Evolutionary conservation across 1,140 invertebrate genomes (phyloP).

Genomic region (Drosophila ercepeae): DNA sequence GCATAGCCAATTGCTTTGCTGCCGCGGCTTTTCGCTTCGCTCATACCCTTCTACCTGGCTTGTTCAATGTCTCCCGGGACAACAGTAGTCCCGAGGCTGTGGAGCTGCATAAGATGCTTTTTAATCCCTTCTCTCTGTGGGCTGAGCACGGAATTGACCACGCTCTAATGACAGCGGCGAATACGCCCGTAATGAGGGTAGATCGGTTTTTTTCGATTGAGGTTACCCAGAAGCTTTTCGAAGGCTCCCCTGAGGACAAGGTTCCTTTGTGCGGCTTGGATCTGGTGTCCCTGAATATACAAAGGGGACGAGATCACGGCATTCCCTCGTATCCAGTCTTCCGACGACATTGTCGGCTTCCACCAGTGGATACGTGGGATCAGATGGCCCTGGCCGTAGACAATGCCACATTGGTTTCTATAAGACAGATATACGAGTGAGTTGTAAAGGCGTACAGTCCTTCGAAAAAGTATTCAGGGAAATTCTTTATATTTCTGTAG

Average conservation of each 20-base stretch:
- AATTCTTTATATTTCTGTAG: too few species aligned
- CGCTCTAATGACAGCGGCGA: constrained; percentile 87
- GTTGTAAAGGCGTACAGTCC: too few species aligned
- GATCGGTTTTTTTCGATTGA: constrained; percentile 89
- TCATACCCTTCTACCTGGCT: constrained; percentile 91
- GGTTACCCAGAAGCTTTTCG: constrained; percentile 88
- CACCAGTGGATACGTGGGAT: constrained; percentile 88
- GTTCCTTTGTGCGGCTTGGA: constrained; percentile 89
- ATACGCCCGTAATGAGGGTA: constrained; percentile 88
- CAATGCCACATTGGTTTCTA: constrained; percentile 86
- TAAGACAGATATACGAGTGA: constrained; percentile 88
- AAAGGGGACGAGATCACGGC: constrained; percentile 95
- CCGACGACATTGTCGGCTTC: constrained; percentile 90
- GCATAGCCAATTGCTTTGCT: constrained; percentile 95
- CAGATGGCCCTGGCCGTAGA: constrained; percentile 89
- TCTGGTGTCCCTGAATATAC: constrained; percentile 93
- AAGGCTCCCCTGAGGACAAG: constrained; percentile 81
- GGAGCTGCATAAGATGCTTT: constrained; percentile 91
- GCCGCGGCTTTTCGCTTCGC: constrained; percentile 96
- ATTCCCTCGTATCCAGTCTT: constrained; percentile 91
- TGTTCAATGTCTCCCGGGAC: constrained; percentile 88
- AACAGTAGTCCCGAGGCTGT: constrained; percentile 87
- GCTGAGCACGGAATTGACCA: constrained; percentile 85
- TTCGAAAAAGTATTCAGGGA: too few species aligned
- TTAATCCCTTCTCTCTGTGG: constrained; percentile 93